phyloP scores from a whole-genome alignment of 2,888 invertebrate species.

The Cantharis lateralis region DNA sequence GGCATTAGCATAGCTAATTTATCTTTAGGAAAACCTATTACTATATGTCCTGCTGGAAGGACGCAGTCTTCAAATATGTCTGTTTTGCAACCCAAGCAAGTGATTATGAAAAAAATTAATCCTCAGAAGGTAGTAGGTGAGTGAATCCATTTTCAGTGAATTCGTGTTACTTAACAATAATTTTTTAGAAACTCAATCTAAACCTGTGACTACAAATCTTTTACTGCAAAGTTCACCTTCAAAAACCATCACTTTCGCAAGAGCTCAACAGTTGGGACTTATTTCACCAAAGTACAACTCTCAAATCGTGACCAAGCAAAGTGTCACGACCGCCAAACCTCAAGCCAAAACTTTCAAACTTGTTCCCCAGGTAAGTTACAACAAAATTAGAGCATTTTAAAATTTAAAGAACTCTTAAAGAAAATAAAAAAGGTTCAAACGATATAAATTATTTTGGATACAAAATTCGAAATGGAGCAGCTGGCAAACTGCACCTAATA shows the following conservation, averaged over 20 bases:
- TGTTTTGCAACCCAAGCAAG: constrained; percentile 47
- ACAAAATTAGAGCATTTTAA: too few species aligned
- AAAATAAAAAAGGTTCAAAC: too few species aligned
- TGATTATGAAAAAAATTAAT: constrained; percentile 52
- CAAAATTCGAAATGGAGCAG: too few species aligned
- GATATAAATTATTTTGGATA: too few species aligned
- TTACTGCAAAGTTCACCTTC: constrained; percentile 46
- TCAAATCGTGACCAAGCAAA: constrained; percentile 56
- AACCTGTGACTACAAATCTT: constrained; percentile 42
- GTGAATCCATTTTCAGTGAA: background rate
- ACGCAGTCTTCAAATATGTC: constrained; percentile 39
- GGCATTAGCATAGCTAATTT: constrained; percentile 51
- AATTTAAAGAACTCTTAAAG: too few species aligned
- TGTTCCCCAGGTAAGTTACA: constrained; percentile 43
- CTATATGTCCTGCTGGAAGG: constrained; percentile 49
- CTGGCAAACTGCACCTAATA: too few species aligned
- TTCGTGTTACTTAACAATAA: background rate
- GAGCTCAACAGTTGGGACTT: constrained; percentile 67
- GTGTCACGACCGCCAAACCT: constrained; percentile 50
- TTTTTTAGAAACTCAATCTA: constrained; percentile 25
- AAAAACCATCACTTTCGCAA: constrained; percentile 68
- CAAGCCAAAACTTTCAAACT: constrained; percentile 51
- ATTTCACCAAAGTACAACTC: constrained; percentile 49
- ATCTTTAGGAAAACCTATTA: constrained; percentile 47
- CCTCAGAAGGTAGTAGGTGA: constrained; percentile 28